These are phyloP conservation scores for Octodon degus DNA, from an alignment of 2,113 vertebrate genomes.

Conservation along the genomic window DNA sequence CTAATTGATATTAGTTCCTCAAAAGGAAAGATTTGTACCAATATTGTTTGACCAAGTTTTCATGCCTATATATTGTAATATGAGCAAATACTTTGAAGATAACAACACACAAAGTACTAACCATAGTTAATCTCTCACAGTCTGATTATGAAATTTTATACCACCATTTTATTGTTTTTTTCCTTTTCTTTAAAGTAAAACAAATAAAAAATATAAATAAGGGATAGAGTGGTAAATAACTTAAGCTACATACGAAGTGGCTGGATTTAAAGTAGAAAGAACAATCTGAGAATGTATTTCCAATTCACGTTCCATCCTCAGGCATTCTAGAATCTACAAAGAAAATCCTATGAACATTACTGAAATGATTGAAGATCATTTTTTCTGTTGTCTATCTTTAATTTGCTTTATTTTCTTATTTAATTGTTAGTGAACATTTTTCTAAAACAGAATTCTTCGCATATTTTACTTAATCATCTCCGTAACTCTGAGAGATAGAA, in stretches of 20 bases:
- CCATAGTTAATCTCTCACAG: too few relatives aligned
- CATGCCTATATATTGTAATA: too few relatives aligned
- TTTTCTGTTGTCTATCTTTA: not conserved
- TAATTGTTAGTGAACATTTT: not conserved
- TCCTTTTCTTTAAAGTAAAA: not conserved
- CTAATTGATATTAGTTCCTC: too few relatives aligned
- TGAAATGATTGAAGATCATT: constrained; percentile 1
- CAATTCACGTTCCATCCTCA: not conserved
- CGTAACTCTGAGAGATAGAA: not conserved
- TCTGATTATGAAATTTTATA: too few relatives aligned
- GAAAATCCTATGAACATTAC: not conserved
- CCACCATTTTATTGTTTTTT: too few relatives aligned
- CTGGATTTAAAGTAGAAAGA: not conserved
- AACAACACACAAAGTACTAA: too few relatives aligned
- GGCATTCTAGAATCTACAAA: not conserved
- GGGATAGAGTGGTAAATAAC: not conserved
- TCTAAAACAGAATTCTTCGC: not conserved
- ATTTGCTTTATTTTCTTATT: not conserved
- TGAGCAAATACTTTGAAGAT: too few relatives aligned
- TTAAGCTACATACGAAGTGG: not conserved
- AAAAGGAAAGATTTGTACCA: too few relatives aligned
- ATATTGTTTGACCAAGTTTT: too few relatives aligned
- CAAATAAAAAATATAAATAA: constrained; percentile 6
- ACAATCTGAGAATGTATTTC: not conserved
- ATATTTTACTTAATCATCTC: not conserved